phyloP scores from a whole-genome alignment of 2,888 invertebrate species.

The Noctua pronuba region DNA sequence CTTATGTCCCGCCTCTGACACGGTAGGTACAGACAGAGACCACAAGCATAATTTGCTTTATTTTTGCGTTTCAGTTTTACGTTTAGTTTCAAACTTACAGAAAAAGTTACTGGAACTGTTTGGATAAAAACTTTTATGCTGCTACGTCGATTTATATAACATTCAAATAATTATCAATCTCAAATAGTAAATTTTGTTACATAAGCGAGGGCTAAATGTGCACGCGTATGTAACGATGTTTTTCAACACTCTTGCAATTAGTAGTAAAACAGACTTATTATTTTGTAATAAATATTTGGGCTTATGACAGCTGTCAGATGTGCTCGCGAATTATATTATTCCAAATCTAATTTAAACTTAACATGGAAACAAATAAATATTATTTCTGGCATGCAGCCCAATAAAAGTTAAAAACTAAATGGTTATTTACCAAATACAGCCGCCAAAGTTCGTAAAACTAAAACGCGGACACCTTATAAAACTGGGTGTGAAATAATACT shows the following conservation, averaged over 20 bases:
- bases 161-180: not conserved
- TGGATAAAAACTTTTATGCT: not conserved
- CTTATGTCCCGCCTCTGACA: constrained; percentile 7
- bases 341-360: not conserved
- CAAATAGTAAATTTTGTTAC: not conserved
- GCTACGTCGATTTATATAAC: not conserved
- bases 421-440: constrained; percentile 39
- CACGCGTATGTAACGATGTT: not conserved
- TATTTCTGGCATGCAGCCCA: not conserved
- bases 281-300: not conserved
- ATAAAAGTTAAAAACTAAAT: constrained; percentile 43
- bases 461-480: constrained; percentile 47
- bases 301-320: not conserved
- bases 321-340: not conserved
- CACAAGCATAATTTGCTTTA: constrained; percentile 1
- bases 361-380: constrained; percentile 21
- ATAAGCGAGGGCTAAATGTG: not conserved
- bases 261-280: not conserved
- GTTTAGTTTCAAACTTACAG: not conserved
- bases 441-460: constrained; percentile 28
- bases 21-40: not conserved
- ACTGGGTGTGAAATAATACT: constrained; percentile 56
- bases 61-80: not conserved
- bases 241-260: not conserved
- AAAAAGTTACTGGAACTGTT: not conserved